Evolutionary conservation across 1,140 invertebrate genomes (phyloP), one percentile per base, ranked within the genome.

Genomic region (Hypothenemus hampei): DNA sequence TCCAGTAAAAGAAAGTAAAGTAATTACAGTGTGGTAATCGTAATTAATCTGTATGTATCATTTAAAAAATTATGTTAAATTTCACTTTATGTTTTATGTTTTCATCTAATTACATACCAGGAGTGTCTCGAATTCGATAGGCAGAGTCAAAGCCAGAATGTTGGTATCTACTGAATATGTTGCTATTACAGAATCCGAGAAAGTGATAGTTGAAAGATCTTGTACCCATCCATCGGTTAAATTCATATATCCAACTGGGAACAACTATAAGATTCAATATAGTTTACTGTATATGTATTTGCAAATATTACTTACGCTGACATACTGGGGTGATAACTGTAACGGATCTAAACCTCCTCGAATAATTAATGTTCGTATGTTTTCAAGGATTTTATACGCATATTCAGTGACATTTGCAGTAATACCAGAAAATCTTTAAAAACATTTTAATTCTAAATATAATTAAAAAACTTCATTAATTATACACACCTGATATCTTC

Each of bases 161-260:
- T 49, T 54, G 10, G 49, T 61, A 3, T 33, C 26, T 4, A n/a
- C 16, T 6, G 22, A 10, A 21, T 58, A 61, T n/a, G 8, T 49
- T 5, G 41, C 24, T 18, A 43, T 44, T 11, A 58, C 45, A 33
- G 15, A 16, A 10, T 44, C 43, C 20, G 43, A 41, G 7, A 48
- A 22, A n/a, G 19, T 24, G n/a, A 61, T 41, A n/a, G 56, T 44
- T 11, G 57, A 58, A n/a, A 55, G 37, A 21, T 58, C 31, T 47
- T 58, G 48, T 15, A 60, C 13, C 59, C 49, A 61, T 10, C 59
- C 56, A 21, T 54, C 21, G 5, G 44, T 47, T 15, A 55, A 29
- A 20, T 16, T 50, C 1, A 58, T 6, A 11, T 19, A 10, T 40
- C 56, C 19, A 16, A 23, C 4, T 6, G 10, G 1, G 21, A 20